Evolutionary conservation across 2,113 vertebrate genomes (phyloP).

Genomic region (Microcebus lehilahytsara): DNA sequence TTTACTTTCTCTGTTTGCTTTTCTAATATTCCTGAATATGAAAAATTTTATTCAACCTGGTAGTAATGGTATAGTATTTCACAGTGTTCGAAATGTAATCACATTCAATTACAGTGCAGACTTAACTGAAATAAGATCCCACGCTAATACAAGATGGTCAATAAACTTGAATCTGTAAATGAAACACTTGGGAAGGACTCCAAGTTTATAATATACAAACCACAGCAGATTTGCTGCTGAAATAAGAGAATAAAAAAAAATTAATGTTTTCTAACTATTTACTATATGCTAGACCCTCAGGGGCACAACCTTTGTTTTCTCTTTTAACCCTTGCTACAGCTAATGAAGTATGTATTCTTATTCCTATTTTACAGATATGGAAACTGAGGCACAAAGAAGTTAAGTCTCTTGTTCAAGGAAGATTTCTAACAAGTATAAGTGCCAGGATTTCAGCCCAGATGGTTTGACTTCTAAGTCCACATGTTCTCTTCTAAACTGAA

Average conservation of each 20-base stretch:
- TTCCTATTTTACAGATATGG: not conserved
- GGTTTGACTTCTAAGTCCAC: not conserved
- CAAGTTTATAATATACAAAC: not conserved
- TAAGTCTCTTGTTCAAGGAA: not conserved
- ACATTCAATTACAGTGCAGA: not conserved
- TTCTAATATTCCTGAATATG: not conserved
- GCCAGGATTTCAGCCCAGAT: not conserved
- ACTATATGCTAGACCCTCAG: not conserved
- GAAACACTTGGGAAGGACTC: not conserved
- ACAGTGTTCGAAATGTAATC: not conserved
- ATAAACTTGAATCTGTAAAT: not conserved
- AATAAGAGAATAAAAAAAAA: not conserved
- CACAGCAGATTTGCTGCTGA: not conserved
- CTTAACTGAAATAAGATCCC: not conserved
- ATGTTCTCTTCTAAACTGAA: not conserved
- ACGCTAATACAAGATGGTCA: not conserved
- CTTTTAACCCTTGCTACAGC: not conserved
- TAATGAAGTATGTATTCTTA: not conserved
- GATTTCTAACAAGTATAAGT: not conserved
- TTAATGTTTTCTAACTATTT: not conserved
- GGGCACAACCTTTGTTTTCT: not conserved
- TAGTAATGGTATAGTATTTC: not conserved
- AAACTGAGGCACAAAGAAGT: not conserved
- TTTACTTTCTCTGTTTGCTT: not conserved
- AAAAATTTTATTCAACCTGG: not conserved